phyloP scores from a whole-genome alignment of 2,888 invertebrate genomes.

The Tetropium fuscum region DNA sequence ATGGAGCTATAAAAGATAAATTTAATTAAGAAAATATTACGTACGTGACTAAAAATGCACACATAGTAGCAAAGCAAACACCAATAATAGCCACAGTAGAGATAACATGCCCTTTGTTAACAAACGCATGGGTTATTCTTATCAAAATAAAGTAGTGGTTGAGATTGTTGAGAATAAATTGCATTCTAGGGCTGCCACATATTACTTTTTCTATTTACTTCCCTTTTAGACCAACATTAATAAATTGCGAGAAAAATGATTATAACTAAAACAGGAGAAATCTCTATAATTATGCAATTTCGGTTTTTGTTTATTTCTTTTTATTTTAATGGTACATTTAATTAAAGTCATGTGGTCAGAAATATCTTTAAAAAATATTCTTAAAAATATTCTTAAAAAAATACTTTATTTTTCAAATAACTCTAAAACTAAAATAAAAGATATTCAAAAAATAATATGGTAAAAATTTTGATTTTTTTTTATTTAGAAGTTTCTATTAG shows the following conservation, averaged over 20 bases:
- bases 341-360: no score
- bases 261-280: background rate
- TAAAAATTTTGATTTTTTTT: no score
- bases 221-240: no score
- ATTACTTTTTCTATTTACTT: background rate
- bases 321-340: no score
- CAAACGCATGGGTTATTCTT: conserved; percentile 15
- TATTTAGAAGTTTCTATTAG: no score
- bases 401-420: no score
- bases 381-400: no score
- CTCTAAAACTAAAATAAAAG: no score
- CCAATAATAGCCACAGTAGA: conserved; percentile 38
- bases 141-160: conserved; percentile 17
- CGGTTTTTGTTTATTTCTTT: no score
- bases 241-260: background rate
- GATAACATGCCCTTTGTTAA: conserved; percentile 30
- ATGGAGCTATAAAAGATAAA: conserved; percentile 49
- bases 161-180: background rate
- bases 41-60: conserved; percentile 50
- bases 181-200: background rate
- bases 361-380: no score
- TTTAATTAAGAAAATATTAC: conserved; percentile 52
- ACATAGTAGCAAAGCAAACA: conserved; percentile 44
- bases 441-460: no score
- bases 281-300: no score